Conservation (phyloP, 2,113 vertebrate genomes). For the Gobiocypris rarus region DNA sequence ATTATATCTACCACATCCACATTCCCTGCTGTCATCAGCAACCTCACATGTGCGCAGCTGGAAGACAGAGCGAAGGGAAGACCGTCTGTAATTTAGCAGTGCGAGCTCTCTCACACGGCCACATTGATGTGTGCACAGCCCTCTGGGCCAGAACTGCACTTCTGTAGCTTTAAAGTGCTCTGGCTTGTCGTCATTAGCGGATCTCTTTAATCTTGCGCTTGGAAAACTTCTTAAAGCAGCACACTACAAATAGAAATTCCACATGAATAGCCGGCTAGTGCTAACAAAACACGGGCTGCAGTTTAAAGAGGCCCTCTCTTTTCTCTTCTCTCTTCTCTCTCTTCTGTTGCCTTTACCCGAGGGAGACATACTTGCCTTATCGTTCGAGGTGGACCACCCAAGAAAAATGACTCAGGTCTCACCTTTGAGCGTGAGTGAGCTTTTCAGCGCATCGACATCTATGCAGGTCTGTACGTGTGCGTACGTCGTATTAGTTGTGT, state of each 20-base stretch:
- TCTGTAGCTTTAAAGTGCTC: conserved; percentile 65
- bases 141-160: conserved; percentile 2
- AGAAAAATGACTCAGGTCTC: conserved; percentile 72
- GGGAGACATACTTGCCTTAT: conserved; percentile 78
- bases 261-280: conserved; percentile 71
- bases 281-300: conserved; percentile 72
- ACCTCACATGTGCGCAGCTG: background rate
- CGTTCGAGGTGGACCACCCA: conserved; percentile 79
- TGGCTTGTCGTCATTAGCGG: conserved; percentile 77
- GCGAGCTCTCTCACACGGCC: conserved; percentile 59
- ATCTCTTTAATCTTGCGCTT: conserved; percentile 79
- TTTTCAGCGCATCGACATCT: conserved; percentile 72
- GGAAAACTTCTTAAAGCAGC: conserved; percentile 74
- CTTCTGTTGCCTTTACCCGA: conserved; percentile 60
- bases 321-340: background rate
- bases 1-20: conserved; percentile 41
- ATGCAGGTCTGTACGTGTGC: conserved; percentile 73
- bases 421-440: conserved; percentile 51
- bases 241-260: conserved; percentile 74
- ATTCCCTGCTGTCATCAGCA: conserved; percentile 23
- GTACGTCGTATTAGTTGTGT: conserved; percentile 53
- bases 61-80: conserved; percentile 46
- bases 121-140: conserved; percentile 32
- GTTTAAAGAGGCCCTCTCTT: conserved; percentile 71
- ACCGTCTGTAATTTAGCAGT: conserved; percentile 74